These are phyloP conservation scores for Coelopa frigida DNA, from an alignment of 1,140 invertebrate genomes.

Conservation along the genomic window DNA sequence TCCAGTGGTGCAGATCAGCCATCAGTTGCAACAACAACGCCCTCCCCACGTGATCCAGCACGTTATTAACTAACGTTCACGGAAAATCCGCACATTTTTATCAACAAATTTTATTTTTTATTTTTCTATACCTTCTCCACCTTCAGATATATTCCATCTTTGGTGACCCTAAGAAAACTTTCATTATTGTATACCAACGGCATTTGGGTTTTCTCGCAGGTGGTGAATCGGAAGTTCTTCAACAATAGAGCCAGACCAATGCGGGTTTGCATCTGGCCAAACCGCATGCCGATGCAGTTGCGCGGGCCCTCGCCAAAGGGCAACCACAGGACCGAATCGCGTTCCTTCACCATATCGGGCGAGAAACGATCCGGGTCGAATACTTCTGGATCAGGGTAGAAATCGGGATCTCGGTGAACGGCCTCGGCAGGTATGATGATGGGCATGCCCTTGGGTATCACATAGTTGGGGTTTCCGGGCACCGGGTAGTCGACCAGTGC, in stretches of 20 bases:
- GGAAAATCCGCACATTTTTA: too few relatives aligned
- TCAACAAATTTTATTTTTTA: slow-evolving; percentile 5
- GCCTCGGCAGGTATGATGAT: slow-evolving; percentile 26
- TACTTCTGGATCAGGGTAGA: slow-evolving; percentile 54
- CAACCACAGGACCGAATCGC: slow-evolving; percentile 48
- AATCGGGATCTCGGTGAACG: slow-evolving; percentile 42
- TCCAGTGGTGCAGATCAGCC: too few relatives aligned
- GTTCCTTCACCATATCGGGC: slow-evolving; percentile 47
- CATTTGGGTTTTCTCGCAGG: slow-evolving; percentile 33
- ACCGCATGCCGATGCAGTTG: slow-evolving; percentile 51
- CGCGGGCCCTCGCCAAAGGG: slow-evolving; percentile 53
- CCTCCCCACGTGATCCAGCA: too few relatives aligned
- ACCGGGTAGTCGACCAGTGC: slow-evolving; percentile 32
- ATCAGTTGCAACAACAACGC: too few relatives aligned
- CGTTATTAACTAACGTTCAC: too few relatives aligned
- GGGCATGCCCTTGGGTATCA: slow-evolving; percentile 23
- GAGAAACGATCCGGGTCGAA: slow-evolving; percentile 63
- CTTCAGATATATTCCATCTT: slow-evolving; percentile 25
- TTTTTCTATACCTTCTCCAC: slow-evolving; percentile 20
- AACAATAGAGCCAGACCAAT: slow-evolving; percentile 47
- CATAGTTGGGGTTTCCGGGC: slow-evolving; percentile 26
- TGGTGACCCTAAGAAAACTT: slow-evolving; percentile 21
- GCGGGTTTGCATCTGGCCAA: slow-evolving; percentile 57
- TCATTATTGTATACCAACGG: slow-evolving; percentile 21
- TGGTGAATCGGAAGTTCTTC: slow-evolving; percentile 32